Evolutionary conservation across 2,113 vertebrate species (phyloP).

Genomic region (Callospermophilus lateralis): DNA sequence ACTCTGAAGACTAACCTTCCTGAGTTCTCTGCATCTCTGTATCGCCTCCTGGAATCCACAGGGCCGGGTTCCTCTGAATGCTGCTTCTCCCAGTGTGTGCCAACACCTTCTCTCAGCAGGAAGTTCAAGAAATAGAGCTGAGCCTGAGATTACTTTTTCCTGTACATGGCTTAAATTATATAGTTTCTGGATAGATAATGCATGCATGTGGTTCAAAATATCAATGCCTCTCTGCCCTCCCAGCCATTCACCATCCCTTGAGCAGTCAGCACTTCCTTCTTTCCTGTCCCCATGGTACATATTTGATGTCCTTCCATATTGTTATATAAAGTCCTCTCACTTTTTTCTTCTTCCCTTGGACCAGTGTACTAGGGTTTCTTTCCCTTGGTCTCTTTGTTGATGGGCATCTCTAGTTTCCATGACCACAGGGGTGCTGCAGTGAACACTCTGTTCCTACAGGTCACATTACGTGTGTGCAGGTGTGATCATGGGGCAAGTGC

Average conservation of each 20-base stretch:
- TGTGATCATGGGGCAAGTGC: no score
- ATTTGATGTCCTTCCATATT: background rate
- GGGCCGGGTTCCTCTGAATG: background rate
- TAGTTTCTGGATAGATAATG: background rate
- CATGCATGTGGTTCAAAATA: background rate
- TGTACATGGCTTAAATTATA: background rate
- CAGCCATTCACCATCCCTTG: background rate
- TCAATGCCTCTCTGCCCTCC: background rate
- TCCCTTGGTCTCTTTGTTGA: background rate
- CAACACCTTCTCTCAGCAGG: background rate
- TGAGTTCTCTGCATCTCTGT: accelerated
- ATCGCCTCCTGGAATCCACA: no score
- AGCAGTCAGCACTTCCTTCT: background rate
- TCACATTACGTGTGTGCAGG: background rate
- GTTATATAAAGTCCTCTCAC: background rate
- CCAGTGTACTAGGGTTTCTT: background rate
- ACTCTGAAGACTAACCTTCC: background rate
- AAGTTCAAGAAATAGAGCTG: background rate
- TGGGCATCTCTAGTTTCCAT: background rate
- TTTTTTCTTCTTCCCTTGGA: no score
- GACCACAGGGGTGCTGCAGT: accelerated
- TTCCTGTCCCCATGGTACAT: background rate
- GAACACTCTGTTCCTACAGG: background rate
- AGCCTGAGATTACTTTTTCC: background rate
- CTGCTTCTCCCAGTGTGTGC: accelerated